Percentiles rank a stretch among this genome's conserved stretches.
phyloP scores from a whole-genome alignment of 92 coral and sea anemone genomes.

The Muricea muricata region DNA sequence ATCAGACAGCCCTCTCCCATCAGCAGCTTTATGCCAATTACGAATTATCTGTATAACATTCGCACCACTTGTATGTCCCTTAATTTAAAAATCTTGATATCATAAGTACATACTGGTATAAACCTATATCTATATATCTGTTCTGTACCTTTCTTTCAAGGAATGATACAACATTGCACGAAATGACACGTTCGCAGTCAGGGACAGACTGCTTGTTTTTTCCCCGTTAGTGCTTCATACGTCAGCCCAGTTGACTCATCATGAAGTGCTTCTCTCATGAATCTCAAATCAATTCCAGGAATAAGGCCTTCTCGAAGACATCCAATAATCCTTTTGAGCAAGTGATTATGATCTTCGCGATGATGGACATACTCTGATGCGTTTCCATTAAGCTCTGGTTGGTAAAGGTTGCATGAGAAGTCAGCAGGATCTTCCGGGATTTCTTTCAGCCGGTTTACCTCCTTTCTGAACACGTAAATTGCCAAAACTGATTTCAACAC shows the following conservation, averaged over 20 bases:
- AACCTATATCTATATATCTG: too few relatives aligned
- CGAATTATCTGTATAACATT: constrained; percentile 52
- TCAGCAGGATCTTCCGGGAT: constrained; percentile 61
- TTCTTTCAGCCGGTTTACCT: constrained; percentile 43
- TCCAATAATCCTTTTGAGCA: constrained; percentile 54
- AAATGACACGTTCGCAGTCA: neutral
- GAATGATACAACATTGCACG: neutral
- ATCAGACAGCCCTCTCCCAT: constrained; percentile 67
- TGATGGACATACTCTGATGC: constrained; percentile 37
- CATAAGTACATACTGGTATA: too few relatives aligned
- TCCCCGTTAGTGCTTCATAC: constrained; percentile 75
- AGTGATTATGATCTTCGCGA: too few relatives aligned
- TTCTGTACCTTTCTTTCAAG: neutral
- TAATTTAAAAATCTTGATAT: constrained; percentile 7
- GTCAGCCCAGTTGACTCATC: constrained; percentile 67
- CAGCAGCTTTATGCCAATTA: constrained; percentile 77
- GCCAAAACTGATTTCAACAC: constrained; percentile 66
- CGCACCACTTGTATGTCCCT: constrained; percentile 32
- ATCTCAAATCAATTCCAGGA: constrained; percentile 52
- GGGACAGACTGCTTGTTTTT: too few relatives aligned
- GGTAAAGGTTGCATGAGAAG: constrained; percentile 56
- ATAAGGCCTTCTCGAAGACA: constrained; percentile 68
- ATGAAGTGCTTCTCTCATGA: constrained; percentile 58
- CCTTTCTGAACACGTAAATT: constrained; percentile 58
- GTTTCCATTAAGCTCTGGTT: constrained; percentile 65